Conservation (phyloP, 2,797 vertebrate species). For the Sylvia borin region DNA sequence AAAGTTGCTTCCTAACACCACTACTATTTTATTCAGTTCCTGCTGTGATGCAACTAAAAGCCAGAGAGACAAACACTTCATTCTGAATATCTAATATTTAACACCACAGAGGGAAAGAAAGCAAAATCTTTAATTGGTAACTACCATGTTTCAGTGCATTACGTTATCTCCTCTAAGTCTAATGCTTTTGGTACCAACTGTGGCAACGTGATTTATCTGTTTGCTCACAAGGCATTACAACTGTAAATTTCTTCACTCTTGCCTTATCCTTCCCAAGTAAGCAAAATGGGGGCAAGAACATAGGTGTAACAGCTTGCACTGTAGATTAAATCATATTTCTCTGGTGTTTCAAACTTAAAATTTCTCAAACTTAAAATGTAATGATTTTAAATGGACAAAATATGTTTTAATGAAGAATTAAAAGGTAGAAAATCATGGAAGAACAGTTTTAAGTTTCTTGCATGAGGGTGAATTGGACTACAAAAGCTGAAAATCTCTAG, state of each 20-base stretch:
- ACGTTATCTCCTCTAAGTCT: background rate
- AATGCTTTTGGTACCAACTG: background rate
- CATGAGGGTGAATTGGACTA: background rate
- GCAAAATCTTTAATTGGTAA: background rate
- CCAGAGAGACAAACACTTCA: background rate
- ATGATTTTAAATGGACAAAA: background rate
- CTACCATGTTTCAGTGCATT: background rate
- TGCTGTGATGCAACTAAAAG: background rate
- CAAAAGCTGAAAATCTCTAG: background rate
- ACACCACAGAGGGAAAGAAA: background rate
- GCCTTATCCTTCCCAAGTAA: background rate
- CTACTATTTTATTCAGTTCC: background rate
- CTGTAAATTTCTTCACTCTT: background rate
- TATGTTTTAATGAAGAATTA: background rate
- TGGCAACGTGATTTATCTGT: background rate
- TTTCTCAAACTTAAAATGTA: background rate
- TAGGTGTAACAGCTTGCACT: background rate
- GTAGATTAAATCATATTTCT: background rate
- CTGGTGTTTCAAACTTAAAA: background rate
- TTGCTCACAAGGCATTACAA: background rate
- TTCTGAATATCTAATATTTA: background rate
- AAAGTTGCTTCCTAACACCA: background rate
- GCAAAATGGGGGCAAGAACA: background rate
- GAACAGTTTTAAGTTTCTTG: background rate
- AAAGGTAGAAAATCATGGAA: background rate